Evolutionary conservation across 2,797 vertebrate species (phyloP).

Genomic region (Ciconia nigra): DNA sequence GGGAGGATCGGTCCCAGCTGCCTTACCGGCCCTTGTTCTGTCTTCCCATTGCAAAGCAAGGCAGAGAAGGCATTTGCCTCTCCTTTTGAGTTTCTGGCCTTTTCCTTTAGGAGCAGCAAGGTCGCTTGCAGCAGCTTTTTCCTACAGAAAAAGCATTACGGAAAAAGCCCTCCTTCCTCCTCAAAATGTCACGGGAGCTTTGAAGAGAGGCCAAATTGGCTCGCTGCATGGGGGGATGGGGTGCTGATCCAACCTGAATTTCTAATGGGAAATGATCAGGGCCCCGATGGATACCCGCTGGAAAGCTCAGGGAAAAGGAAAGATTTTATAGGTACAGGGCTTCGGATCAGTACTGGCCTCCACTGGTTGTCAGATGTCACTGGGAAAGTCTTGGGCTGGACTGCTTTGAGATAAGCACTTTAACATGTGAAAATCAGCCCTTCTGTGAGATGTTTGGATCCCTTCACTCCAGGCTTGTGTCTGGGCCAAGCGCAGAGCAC

Average conservation of each 20-base stretch:
- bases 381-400: background rate
- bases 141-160: background rate
- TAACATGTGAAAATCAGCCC: background rate
- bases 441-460: background rate
- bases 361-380: background rate
- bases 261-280: background rate
- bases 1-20: background rate
- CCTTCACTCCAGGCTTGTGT: background rate
- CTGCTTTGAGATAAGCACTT: background rate
- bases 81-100: background rate
- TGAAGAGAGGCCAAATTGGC: background rate
- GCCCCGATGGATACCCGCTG: rapidly evolving
- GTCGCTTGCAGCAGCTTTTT: background rate
- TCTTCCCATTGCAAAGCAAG: background rate
- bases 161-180: background rate
- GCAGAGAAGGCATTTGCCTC: background rate
- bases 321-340: rapidly evolving
- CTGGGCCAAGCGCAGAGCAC: background rate
- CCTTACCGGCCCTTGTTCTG: background rate
- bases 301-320: background rate
- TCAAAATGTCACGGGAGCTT: background rate
- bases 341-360: background rate
- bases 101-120: background rate
- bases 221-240: background rate
- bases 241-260: background rate